Conservation (phyloP, 2,888 invertebrate species). For the Xestoiulus laeticollis region DNA sequence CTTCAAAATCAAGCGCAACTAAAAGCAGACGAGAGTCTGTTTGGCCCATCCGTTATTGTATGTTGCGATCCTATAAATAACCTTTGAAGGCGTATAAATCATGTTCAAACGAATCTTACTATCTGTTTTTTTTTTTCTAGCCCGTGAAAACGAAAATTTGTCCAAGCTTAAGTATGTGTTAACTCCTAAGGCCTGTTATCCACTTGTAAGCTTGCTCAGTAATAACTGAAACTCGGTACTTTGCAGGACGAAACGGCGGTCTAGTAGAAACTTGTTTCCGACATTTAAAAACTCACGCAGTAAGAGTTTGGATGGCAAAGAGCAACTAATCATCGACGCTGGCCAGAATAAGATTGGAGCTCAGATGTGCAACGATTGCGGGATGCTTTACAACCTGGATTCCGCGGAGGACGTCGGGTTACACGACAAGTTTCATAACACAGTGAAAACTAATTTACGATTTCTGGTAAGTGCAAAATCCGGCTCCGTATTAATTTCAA, state of each 20-base stretch:
- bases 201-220: not conserved
- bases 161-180: not conserved
- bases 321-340: slow-evolving; percentile 72
- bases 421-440: slow-evolving; percentile 78
- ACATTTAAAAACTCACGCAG: not conserved
- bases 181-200: not conserved
- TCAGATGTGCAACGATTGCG: slow-evolving; percentile 78
- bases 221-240: not conserved
- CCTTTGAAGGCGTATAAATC: not conserved
- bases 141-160: not conserved
- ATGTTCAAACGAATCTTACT: not conserved
- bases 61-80: not conserved
- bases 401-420: slow-evolving; percentile 82
- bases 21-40: not conserved
- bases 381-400: slow-evolving; percentile 76
- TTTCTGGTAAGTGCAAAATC: slow-evolving; percentile 57
- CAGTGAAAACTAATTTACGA: slow-evolving; percentile 57
- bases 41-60: slow-evolving; percentile 16
- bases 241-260: not conserved
- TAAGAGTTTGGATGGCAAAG: slow-evolving; percentile 42
- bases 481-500: not conserved
- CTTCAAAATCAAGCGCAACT: not conserved
- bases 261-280: not conserved
- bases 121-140: not conserved
- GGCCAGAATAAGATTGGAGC: slow-evolving; percentile 84